Percentiles rank a stretch among this genome's conserved stretches.
Evolutionary conservation across 1,140 invertebrate species (phyloP).

Genomic region (Colletes latitarsis): DNA sequence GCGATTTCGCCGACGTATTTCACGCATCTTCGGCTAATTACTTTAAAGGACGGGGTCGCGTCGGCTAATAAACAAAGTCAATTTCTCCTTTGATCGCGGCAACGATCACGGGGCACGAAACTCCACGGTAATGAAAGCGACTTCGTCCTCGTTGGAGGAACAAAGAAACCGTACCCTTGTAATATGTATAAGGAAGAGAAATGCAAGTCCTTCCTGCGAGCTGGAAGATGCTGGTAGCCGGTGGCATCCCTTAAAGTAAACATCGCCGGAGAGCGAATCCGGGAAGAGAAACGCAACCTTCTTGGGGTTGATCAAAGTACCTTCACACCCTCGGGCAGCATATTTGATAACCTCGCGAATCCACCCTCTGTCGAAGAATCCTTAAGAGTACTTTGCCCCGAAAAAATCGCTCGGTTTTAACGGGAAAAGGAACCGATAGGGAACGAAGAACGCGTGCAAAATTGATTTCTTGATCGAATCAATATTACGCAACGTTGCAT

Average conservation of each 20-base stretch:
- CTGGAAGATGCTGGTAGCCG: constrained; percentile 70
- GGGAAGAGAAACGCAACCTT: constrained; percentile 47
- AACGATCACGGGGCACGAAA: constrained; percentile 5
- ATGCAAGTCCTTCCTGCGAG: constrained; percentile 33
- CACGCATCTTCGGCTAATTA: constrained; percentile 37
- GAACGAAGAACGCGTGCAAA: not conserved
- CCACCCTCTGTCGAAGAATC: constrained; percentile 45
- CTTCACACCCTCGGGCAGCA: constrained; percentile 75
- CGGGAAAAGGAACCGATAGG: not conserved
- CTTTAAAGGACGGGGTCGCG: constrained; percentile 17
- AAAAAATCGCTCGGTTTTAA: constrained; percentile 2
- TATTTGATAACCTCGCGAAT: constrained; percentile 72
- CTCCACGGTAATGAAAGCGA: constrained; percentile 49
- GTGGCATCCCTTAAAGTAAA: constrained; percentile 74
- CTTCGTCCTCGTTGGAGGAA: constrained; percentile 20
- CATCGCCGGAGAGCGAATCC: constrained; percentile 60
- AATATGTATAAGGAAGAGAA: constrained; percentile 46
- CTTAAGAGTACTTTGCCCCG: constrained; percentile 45
- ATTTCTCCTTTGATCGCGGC: constrained; percentile 53
- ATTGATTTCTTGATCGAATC: not conserved
- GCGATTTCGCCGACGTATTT: not conserved
- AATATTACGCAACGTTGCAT: too few relatives aligned
- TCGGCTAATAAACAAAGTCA: constrained; percentile 41
- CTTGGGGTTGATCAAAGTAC: constrained; percentile 76
- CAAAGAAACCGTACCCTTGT: constrained; percentile 37